phyloP scores from a whole-genome alignment of 1,140 invertebrate species.

The Pissodes strobi region DNA sequence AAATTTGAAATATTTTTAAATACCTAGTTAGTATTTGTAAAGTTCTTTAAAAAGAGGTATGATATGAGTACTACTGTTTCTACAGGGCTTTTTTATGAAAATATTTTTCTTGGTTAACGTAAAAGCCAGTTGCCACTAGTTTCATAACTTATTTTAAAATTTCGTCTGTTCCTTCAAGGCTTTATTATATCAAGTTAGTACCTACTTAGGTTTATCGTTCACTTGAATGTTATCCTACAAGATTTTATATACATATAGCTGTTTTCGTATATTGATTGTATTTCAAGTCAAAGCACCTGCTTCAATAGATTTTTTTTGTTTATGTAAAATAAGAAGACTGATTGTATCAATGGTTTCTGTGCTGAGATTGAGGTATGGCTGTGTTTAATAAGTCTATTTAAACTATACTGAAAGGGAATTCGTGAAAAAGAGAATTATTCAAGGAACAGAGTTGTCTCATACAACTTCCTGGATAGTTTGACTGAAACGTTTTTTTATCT shows the following conservation, averaged over 20 bases:
- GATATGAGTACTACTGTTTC: neutral
- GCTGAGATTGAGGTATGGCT: neutral
- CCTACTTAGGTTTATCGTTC: conserved; percentile 3
- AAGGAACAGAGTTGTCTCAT: neutral
- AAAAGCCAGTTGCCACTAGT: neutral
- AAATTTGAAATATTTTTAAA: no score
- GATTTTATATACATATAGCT: conserved; percentile 18
- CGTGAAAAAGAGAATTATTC: neutral
- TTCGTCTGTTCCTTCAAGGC: neutral
- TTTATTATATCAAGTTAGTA: conserved; percentile 6
- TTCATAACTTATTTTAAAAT: neutral
- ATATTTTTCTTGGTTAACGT: neutral
- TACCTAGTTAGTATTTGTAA: no score
- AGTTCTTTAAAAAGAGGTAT: neutral
- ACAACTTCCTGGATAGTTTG: neutral
- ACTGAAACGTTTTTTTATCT: neutral
- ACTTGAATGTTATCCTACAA: conserved; percentile 20
- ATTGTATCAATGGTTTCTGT: neutral
- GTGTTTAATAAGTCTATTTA: neutral
- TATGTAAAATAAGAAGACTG: neutral
- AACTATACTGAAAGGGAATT: no score
- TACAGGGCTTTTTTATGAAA: no score
- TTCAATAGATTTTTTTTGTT: conserved; percentile 18
- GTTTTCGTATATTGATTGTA: conserved; percentile 11
- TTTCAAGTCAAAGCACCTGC: conserved; percentile 28